Conservation (phyloP, 2,113 vertebrate genomes). For the Pseudopodoces humilis region DNA sequence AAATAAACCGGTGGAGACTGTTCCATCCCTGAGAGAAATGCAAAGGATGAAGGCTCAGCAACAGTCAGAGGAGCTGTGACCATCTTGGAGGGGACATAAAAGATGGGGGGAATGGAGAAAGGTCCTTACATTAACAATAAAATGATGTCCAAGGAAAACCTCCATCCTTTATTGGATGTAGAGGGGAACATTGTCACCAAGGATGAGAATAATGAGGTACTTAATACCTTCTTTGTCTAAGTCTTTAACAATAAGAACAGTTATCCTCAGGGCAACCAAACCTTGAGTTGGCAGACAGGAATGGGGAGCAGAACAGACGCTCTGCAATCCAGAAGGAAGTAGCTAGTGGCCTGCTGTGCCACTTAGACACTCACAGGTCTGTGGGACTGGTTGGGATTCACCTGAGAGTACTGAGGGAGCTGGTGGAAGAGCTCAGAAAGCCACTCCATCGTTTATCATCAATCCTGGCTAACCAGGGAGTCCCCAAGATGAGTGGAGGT, state of each 20-base stretch:
- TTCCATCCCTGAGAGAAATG: not conserved
- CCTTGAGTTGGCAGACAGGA: not conserved
- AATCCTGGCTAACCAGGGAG: not conserved
- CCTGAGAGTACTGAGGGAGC: not conserved
- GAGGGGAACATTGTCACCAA: not conserved
- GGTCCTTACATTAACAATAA: not conserved
- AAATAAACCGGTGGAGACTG: not conserved
- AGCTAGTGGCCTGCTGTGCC: not conserved
- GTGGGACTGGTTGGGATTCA: not conserved
- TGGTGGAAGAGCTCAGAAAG: not conserved
- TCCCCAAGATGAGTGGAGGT: not conserved
- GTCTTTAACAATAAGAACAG: not conserved
- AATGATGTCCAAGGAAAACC: not conserved
- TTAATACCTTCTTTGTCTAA: not conserved
- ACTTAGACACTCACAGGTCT: not conserved
- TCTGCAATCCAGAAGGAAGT: not conserved
- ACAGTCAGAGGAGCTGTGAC: not conserved
- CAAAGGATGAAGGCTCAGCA: not conserved
- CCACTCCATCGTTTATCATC: not conserved
- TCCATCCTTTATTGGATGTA: not conserved
- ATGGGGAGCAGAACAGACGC: not conserved
- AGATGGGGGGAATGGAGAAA: not conserved
- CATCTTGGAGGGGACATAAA: not conserved
- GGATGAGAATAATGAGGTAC: not conserved
- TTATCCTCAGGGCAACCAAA: not conserved